Evolutionary conservation across 1,140 invertebrate genomes (phyloP).

Genomic region (Heliconius melpomene): DNA sequence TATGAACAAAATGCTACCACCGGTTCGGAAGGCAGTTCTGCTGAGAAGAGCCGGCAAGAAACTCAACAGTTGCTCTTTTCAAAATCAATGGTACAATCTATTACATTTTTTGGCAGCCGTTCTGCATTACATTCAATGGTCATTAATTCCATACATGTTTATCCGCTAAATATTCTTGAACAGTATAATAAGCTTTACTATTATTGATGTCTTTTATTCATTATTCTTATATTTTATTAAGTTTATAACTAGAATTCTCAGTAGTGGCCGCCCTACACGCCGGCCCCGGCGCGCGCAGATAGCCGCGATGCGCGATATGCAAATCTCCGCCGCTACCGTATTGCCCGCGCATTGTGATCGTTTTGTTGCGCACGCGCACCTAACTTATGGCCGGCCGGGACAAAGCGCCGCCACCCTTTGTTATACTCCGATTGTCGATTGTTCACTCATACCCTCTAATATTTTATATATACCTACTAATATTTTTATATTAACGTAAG

Average conservation of each 20-base stretch:
- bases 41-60: too few relatives aligned
- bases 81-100: too few relatives aligned
- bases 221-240: not conserved
- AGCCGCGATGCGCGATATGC: conserved; percentile 65
- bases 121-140: too few relatives aligned
- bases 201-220: too few relatives aligned
- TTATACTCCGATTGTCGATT: conserved; percentile 53
- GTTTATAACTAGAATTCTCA: not conserved
- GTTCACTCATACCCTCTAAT: conserved; percentile 52
- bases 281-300: not conserved
- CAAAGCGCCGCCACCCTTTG: conserved; percentile 45
- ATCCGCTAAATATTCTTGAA: too few relatives aligned
- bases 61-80: too few relatives aligned
- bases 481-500: too few relatives aligned
- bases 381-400: conserved; percentile 60
- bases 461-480: conserved; percentile 32
- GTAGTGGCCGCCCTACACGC: not conserved
- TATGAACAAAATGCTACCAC: too few relatives aligned
- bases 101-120: too few relatives aligned
- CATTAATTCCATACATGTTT: too few relatives aligned
- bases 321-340: conserved; percentile 63
- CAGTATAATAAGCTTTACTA: too few relatives aligned
- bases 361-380: conserved; percentile 40
- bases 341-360: conserved; percentile 63
- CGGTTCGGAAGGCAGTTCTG: too few relatives aligned